These are phyloP conservation scores for Lytechinus pictus DNA, from an alignment of 35 echinoderm and acorn worm genomes.

Conservation along the genomic window DNA sequence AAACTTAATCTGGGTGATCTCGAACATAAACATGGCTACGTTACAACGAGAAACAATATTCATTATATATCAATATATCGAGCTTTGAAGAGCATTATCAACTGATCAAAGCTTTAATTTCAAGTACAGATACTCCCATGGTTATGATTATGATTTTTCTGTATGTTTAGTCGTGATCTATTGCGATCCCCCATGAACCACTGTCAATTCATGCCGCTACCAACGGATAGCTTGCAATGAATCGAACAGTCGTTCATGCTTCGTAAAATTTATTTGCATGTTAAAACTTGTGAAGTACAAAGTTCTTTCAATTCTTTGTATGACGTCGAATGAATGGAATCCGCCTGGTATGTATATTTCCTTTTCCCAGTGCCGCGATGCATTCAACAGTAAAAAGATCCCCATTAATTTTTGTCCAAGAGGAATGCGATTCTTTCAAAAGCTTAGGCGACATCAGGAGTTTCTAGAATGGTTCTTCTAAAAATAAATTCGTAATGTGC, in stretches of 20 bases:
- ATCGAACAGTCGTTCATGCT: background rate
- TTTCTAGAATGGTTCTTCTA: background rate
- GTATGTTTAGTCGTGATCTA: background rate
- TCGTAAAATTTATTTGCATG: background rate
- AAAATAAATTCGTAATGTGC: background rate
- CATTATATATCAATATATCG: background rate
- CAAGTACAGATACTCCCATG: background rate
- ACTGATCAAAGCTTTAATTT: background rate
- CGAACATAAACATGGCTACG: background rate
- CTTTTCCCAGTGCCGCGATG: background rate
- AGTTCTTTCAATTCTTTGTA: slow-evolving; percentile 6
- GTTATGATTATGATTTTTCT: background rate
- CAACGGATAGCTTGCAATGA: background rate
- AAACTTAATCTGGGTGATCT: background rate
- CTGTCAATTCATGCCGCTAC: background rate
- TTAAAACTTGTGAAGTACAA: background rate
- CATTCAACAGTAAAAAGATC: background rate
- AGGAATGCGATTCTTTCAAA: background rate
- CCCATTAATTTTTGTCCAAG: background rate
- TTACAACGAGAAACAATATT: background rate
- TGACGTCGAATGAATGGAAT: background rate
- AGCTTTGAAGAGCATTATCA: background rate
- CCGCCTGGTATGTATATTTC: background rate
- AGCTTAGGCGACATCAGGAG: background rate
- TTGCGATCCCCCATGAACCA: background rate